Conservation (phyloP, 2,113 vertebrate genomes). For the Plestiodon gilberti region DNA sequence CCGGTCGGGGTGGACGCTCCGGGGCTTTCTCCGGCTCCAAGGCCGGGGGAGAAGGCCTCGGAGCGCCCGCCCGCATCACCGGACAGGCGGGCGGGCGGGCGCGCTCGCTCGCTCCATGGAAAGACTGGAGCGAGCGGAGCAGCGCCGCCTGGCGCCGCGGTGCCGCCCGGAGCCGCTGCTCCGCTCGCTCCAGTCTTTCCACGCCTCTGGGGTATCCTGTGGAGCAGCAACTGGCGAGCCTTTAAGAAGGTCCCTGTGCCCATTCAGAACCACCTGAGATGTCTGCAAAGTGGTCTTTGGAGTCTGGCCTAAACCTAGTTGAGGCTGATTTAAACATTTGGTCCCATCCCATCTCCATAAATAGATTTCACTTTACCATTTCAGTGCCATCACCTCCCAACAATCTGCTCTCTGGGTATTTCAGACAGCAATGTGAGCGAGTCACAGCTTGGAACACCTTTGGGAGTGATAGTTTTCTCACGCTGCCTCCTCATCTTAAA, state of each 20-base stretch:
- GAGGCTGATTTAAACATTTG: neutral
- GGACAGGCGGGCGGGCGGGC: no score
- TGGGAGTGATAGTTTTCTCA: slow-evolving; percentile 1
- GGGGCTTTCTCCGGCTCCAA: no score
- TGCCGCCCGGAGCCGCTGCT: no score
- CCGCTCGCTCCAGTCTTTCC: no score
- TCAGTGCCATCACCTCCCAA: neutral
- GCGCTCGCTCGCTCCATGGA: no score
- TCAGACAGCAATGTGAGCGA: neutral
- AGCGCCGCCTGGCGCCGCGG: no score
- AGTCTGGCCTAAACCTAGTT: neutral
- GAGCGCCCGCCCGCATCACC: no score
- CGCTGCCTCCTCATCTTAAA: neutral
- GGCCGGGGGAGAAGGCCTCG: no score
- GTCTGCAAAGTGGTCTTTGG: neutral
- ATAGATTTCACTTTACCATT: neutral
- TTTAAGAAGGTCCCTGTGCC: neutral
- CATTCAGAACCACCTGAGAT: neutral
- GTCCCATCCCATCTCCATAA: neutral
- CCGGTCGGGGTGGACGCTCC: no score
- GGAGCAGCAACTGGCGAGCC: neutral
- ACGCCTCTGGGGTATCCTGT: neutral
- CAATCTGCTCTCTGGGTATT: neutral
- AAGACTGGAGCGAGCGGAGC: no score
- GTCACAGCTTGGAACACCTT: neutral